phyloP scores from a whole-genome alignment of 2,113 vertebrate species.

The Vimba vimba region DNA sequence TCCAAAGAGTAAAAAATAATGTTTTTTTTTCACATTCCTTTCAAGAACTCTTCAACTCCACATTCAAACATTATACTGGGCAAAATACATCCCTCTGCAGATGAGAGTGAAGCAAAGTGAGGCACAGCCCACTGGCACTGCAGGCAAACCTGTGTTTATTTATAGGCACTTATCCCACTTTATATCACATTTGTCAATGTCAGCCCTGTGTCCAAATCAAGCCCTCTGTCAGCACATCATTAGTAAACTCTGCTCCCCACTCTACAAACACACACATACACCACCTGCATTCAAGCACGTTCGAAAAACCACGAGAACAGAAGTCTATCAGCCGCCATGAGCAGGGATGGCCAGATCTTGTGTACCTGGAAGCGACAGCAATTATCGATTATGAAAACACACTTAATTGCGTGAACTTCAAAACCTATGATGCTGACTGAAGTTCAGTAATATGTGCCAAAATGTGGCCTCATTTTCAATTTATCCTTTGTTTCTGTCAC shows the following conservation, averaged over 20 bases:
- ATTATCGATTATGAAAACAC: background rate
- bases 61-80: background rate
- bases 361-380: background rate
- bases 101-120: slow-evolving; percentile 26
- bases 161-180: slow-evolving; percentile 72
- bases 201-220: slow-evolving; percentile 66
- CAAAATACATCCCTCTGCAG: background rate
- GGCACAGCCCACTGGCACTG: slow-evolving; percentile 48
- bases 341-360: background rate
- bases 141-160: slow-evolving; percentile 67
- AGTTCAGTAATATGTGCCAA: background rate
- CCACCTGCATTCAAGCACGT: slow-evolving; percentile 32
- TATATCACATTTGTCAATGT: slow-evolving; percentile 75
- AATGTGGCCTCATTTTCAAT: background rate
- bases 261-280: slow-evolving; percentile 46
- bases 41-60: slow-evolving; percentile 15
- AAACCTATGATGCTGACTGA: background rate
- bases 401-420: background rate
- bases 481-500: background rate
- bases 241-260: slow-evolving; percentile 64
- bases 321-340: slow-evolving; percentile 38
- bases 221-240: slow-evolving; percentile 76
- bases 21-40: slow-evolving; percentile 43
- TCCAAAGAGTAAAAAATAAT: background rate
- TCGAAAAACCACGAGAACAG: slow-evolving; percentile 26